Evolutionary conservation across 2,113 vertebrate species (phyloP), one percentile per base, ranked within the genome.

Genomic region (Platysternon megacephalum): DNA sequence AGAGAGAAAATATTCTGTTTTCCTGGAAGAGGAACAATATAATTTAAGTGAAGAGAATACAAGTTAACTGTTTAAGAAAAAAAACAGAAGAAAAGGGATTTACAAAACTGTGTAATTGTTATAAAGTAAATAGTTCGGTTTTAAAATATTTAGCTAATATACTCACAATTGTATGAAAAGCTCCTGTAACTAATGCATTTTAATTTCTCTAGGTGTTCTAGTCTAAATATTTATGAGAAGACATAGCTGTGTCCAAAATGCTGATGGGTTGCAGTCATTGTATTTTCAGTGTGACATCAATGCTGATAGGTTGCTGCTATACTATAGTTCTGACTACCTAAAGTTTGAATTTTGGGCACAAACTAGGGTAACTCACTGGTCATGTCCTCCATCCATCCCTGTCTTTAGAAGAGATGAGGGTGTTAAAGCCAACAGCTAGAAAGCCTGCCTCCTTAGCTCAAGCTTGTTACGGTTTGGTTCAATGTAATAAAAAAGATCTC

Each of bases 1-100:
- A 91, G 44, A 90, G 88, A 96, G 90, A 89, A 86, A 55, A 86
- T 42, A 39, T 65, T 93, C 91, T 87, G 51, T 84, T 93, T 95
- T 93, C 83, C 87, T 65, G 87, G 88, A 96, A 96, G 90, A 94
- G 28, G 32, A 82, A 72, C 2, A 24, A 74, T 35, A 84, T 87
- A 84, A 91, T 90, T 72, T 88, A 94, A 92, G 68, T 52, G 22
- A 93, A 87, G 53, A 84, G n/a, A 94, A 55, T 49, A 87, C 1
- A 91, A 90, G 94, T 72, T 72, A 96, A 94, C 48, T 4, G 6
- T 44, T 94, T 91, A 80, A 58, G 74, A 92, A 24, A 87, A 39
- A 90, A 95, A 79, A 44, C 7, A 48, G 72, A 86, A 90, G 49
- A 0, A 1, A 19, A 80, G 82, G 87, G 74, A 78, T 78, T 14